phyloP scores from a whole-genome alignment of 2,113 vertebrate species.

The Rhadina sibilatrix region DNA sequence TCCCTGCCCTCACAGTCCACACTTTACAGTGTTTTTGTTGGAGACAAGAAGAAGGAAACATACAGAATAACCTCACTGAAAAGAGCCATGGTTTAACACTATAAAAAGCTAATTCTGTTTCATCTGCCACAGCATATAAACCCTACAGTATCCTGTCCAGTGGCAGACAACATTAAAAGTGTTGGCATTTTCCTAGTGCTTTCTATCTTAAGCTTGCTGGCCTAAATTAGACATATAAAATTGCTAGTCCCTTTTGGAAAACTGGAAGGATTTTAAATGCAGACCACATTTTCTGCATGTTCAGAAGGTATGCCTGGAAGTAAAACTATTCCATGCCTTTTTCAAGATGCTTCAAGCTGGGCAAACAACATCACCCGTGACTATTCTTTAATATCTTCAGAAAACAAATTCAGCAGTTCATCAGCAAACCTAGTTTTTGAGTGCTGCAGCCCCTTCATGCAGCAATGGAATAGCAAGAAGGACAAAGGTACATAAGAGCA shows the following conservation, averaged over 20 bases:
- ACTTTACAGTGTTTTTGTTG: conserved; percentile 50
- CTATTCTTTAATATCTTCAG: neutral
- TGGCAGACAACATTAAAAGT: neutral
- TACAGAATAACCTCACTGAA: conserved; percentile 20
- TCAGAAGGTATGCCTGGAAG: no score
- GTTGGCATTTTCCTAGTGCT: neutral
- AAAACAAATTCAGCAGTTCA: neutral
- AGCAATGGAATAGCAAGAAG: neutral
- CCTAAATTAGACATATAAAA: neutral
- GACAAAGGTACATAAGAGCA: neutral
- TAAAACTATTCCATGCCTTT: neutral
- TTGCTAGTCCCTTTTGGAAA: neutral
- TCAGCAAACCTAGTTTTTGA: neutral
- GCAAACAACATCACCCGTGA: neutral
- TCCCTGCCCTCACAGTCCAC: conserved; percentile 13
- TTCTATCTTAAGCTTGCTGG: neutral
- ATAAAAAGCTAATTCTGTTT: conserved; percentile 32
- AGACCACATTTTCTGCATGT: neutral
- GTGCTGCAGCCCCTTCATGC: neutral
- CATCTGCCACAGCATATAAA: conserved; percentile 7
- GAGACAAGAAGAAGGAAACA: conserved; percentile 14
- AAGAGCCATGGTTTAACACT: conserved; percentile 33
- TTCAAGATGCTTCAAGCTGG: neutral
- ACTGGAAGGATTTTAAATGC: neutral
- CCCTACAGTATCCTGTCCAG: neutral